Conservation (phyloP, 2,888 invertebrate genomes). For the Synergus itoensis region DNA sequence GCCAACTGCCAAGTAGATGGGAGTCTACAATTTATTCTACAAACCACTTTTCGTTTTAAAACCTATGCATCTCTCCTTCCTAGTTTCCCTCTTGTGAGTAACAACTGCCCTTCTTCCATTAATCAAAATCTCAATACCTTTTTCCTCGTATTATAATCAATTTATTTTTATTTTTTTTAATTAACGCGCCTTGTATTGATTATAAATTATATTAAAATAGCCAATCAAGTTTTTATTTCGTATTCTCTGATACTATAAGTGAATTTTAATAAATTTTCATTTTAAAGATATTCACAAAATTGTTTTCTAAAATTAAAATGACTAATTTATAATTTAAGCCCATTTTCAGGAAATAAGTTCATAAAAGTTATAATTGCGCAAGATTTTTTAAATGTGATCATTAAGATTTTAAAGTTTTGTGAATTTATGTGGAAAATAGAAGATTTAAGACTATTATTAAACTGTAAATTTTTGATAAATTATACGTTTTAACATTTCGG, state of each 20-base stretch:
- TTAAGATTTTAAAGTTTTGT: not conserved
- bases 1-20: not conserved
- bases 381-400: not conserved
- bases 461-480: not conserved
- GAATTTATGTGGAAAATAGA: not conserved
- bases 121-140: not conserved
- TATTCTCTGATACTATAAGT: not conserved
- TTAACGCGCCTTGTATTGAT: conserved; percentile 18
- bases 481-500: conserved; percentile 1
- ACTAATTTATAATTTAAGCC: not conserved
- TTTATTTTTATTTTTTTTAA: conserved; percentile 8
- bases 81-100: conserved; percentile 24
- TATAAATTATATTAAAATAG: conserved; percentile 18
- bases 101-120: not conserved
- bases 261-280: not conserved
- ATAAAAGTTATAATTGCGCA: not conserved
- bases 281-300: not conserved
- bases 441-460: not conserved
- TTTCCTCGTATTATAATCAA: not conserved
- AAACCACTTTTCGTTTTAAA: not conserved
- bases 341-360: not conserved
- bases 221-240: conserved; percentile 3
- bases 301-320: not conserved
- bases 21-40: not conserved
- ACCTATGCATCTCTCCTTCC: conserved; percentile 2